phyloP scores from a whole-genome alignment of 2,797 vertebrate species.

The Schizopygopsis pylzovi region DNA sequence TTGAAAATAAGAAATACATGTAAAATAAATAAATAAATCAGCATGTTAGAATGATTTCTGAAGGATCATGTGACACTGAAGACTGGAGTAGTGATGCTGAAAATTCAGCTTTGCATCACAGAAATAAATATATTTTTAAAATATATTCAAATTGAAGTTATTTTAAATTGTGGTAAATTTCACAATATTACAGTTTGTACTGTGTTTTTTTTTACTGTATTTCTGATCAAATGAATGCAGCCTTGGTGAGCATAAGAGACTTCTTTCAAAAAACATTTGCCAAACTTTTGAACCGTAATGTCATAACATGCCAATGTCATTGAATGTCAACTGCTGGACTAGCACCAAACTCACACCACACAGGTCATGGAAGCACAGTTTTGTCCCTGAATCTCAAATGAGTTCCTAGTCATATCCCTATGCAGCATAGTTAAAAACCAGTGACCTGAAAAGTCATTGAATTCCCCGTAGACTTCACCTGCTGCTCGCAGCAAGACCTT shows the following conservation, averaged over 20 bases:
- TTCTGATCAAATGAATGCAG: neutral
- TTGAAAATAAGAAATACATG: neutral
- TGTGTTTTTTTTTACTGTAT: no score
- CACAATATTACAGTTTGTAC: neutral
- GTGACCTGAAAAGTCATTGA: conserved; percentile 21
- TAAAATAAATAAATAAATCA: neutral
- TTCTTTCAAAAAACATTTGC: neutral
- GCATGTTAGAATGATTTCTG: neutral
- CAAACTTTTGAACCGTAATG: neutral
- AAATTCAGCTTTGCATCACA: neutral
- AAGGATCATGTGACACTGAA: neutral
- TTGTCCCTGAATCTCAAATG: neutral
- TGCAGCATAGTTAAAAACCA: conserved; percentile 17
- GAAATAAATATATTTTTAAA: neutral
- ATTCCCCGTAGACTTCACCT: conserved; percentile 25
- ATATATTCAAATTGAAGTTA: neutral
- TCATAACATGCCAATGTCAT: neutral
- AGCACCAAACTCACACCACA: neutral
- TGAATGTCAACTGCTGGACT: neutral
- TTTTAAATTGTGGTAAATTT: neutral
- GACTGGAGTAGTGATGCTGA: neutral
- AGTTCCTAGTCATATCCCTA: neutral
- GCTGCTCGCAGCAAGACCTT: conserved; percentile 16
- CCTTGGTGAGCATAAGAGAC: neutral
- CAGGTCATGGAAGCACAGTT: neutral